These are phyloP conservation scores for Tichodroma muraria DNA, from an alignment of 2,113 vertebrate species.

Conservation along the genomic window DNA sequence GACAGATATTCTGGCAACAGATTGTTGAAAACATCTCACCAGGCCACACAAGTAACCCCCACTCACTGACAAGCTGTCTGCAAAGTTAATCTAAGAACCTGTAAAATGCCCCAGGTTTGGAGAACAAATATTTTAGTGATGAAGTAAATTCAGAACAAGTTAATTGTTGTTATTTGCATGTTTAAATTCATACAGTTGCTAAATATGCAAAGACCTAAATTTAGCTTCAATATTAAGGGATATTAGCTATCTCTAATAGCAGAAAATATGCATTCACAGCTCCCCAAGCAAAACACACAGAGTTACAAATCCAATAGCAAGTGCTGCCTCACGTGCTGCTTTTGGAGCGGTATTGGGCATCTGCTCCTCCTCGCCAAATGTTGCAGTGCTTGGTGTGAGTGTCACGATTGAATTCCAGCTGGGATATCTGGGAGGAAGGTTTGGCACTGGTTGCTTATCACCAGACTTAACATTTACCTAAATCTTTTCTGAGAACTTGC, in stretches of 20 bases:
- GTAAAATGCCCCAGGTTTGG: neutral
- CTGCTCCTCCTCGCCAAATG: neutral
- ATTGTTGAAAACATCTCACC: neutral
- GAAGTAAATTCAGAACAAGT: neutral
- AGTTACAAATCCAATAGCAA: neutral
- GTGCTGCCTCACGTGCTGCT: neutral
- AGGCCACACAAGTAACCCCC: neutral
- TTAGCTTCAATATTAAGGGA: neutral
- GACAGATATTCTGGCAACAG: conserved; percentile 8
- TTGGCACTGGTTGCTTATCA: neutral
- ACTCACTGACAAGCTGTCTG: conserved; percentile 6
- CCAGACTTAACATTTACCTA: neutral
- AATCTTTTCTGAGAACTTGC: neutral
- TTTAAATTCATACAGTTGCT: neutral
- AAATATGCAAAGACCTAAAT: neutral
- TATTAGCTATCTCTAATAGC: neutral
- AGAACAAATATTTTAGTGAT: neutral
- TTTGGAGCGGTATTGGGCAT: neutral
- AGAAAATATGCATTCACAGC: neutral
- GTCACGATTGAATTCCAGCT: neutral
- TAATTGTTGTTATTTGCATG: neutral
- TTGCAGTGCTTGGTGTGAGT: neutral
- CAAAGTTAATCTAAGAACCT: conserved; percentile 1
- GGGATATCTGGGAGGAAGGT: neutral
- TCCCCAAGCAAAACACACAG: neutral